Evolutionary conservation across 2,888 invertebrate genomes (phyloP).

Genomic region (Acrocera orbiculus): DNA sequence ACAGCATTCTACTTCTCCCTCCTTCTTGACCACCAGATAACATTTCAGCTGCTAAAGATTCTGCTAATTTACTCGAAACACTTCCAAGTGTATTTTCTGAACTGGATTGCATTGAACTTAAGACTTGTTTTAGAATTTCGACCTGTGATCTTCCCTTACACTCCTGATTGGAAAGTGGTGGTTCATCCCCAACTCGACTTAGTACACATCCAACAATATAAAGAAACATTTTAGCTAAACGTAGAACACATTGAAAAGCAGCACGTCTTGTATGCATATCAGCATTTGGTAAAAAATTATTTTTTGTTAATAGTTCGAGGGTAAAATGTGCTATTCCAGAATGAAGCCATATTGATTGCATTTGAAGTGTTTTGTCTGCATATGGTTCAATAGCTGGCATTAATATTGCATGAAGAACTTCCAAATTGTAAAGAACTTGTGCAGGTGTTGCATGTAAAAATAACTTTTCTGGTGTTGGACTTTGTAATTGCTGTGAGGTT

Average conservation of each 20-base stretch:
- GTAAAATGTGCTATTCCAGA: slow-evolving; percentile 44
- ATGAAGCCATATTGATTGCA: slow-evolving; percentile 43
- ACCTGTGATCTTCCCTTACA: slow-evolving; percentile 34
- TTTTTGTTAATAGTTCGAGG: slow-evolving; percentile 66
- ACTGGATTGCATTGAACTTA: slow-evolving; percentile 61
- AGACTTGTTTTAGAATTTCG: slow-evolving; percentile 59
- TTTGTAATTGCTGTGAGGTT: slow-evolving; percentile 3
- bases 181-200: slow-evolving; percentile 40
- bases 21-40: slow-evolving; percentile 32
- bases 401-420: slow-evolving; percentile 73
- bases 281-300: slow-evolving; percentile 63
- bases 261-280: slow-evolving; percentile 59
- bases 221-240: slow-evolving; percentile 73
- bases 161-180: slow-evolving; percentile 34
- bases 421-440: slow-evolving; percentile 56
- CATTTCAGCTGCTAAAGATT: slow-evolving; percentile 57
- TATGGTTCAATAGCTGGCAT: slow-evolving; percentile 78
- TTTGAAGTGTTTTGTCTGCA: slow-evolving; percentile 44
- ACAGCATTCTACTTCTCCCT: slow-evolving; percentile 34
- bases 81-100: slow-evolving; percentile 71
- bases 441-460: slow-evolving; percentile 56
- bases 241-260: slow-evolving; percentile 73
- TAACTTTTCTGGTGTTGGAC: slow-evolving; percentile 37
- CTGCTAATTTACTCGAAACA: slow-evolving; percentile 68
- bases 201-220: slow-evolving; percentile 71